A percentile compares a stretch with the other conserved stretches of the same genome.
Conservation (phyloP, 2,113 vertebrate species). For the Rhagologus leucostigma region DNA sequence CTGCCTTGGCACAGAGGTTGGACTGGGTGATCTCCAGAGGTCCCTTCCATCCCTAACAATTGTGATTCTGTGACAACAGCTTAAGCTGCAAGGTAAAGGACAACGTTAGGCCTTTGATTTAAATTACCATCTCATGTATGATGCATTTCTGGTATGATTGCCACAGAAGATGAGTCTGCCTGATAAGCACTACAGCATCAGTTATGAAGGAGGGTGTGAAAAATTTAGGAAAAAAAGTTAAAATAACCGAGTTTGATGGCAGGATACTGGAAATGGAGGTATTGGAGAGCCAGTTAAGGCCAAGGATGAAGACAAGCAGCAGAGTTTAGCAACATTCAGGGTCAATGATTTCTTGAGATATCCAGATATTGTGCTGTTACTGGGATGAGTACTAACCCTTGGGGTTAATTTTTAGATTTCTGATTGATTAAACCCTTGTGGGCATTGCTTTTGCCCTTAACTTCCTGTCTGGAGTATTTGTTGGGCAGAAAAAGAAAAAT, state of each 20-base stretch:
- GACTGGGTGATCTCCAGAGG: neutral
- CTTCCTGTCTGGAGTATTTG: neutral
- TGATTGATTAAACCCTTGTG: neutral
- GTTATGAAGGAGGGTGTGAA: neutral
- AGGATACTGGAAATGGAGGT: neutral
- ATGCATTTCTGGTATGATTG: neutral
- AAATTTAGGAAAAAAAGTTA: neutral
- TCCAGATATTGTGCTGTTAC: neutral
- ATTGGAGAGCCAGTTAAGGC: neutral
- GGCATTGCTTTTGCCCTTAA: neutral
- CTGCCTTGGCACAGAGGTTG: neutral
- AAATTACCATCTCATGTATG: accelerated
- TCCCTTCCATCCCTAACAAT: neutral
- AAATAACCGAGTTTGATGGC: neutral
- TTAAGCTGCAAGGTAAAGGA: neutral
- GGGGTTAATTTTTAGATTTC: neutral
- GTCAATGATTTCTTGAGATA: neutral
- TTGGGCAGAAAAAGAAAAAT: neutral
- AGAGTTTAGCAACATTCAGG: neutral
- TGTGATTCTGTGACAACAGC: neutral
- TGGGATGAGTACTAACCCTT: neutral
- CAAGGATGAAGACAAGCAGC: neutral
- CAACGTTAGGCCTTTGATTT: neutral
- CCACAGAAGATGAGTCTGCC: neutral
- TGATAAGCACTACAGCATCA: neutral